Base-by-base conservation (phyloP, 2,888 invertebrate genomes). In the Salpingus planirostris region DNA sequence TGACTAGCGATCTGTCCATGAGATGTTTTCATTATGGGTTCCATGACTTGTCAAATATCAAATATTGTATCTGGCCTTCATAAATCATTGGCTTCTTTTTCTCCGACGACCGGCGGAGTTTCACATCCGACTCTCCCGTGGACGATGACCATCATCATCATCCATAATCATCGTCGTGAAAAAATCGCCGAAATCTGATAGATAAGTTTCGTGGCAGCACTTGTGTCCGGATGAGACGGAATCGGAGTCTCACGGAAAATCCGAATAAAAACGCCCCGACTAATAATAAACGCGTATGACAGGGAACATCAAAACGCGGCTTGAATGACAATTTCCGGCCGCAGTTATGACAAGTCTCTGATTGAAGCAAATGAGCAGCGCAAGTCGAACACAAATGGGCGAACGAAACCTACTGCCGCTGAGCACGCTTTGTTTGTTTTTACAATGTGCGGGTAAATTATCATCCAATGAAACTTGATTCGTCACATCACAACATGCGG, bases 1-100 rank as follows among this genome's bases (percentile, higher is more conserved):
- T 64, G 62, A 64, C 64, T 64, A 61, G 64, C 64, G 62, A 64
- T 62, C 62, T 62, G 62, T 63, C 62, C 57, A 56, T 57, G 58
- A 63, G 64, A 64, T 64, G 63, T 64, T 64, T 64, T 63, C 62
- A 64, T 64, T 63, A 64, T 62, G 60, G 61, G 62, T 56, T 62
- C 62, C 62, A 59, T 64, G 64, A 64, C 63, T 63, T 55, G 62
- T 60, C 61, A 56, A 61, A 62, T 59, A 54, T 43, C n/a, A n/a
- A n/a, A n/a, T n/a, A n/a, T n/a, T n/a, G n/a, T 50, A 47, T 45
- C 48, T 47, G 48, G 47, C 47, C 52, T 55, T 50, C 54, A 59
- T 57, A 58, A 59, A 58, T 58, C 58, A 59, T 59, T 48, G 43
- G 18, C 46, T 44, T 36, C 28, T 38, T 22, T 37, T 38, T 38